These are phyloP conservation scores for Hydrozoanthus tunicans DNA, from an alignment of 64 coral and sea anemone genomes.

Conservation along the genomic window DNA sequence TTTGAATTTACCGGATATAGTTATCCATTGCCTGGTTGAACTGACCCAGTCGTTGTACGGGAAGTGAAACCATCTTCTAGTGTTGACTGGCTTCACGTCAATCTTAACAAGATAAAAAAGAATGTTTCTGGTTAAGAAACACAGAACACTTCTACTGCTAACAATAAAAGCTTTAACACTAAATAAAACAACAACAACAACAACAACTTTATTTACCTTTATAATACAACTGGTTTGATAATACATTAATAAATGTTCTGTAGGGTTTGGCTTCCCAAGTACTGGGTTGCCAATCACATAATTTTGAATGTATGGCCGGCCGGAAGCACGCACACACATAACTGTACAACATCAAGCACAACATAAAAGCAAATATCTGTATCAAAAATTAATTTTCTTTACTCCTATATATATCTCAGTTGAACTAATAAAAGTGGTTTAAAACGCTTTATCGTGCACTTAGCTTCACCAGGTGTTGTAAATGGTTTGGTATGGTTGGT, in stretches of 20 bases:
- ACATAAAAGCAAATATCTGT: too few relatives aligned
- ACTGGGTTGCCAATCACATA: too few relatives aligned
- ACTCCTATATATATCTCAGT: too few relatives aligned
- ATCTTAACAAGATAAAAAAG: background rate
- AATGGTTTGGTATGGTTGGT: too few relatives aligned
- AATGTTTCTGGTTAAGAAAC: background rate
- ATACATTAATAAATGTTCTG: background rate
- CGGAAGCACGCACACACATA: too few relatives aligned
- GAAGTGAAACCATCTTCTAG: conserved; percentile 16
- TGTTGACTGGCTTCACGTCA: background rate
- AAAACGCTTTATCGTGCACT: too few relatives aligned
- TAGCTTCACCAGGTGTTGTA: too few relatives aligned
- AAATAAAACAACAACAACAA: background rate
- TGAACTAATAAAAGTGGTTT: too few relatives aligned
- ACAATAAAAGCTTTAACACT: background rate
- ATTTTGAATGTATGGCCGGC: too few relatives aligned
- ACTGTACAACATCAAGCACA: too few relatives aligned
- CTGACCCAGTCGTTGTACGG: background rate
- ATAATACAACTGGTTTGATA: too few relatives aligned
- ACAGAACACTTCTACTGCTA: background rate
- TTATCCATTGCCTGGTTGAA: conserved; percentile 1
- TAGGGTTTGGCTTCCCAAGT: background rate
- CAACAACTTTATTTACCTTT: background rate
- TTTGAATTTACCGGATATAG: background rate
- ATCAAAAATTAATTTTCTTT: too few relatives aligned